Evolutionary conservation across 2,113 vertebrate genomes (phyloP), one percentile per base, ranked within the genome.

Genomic region (Excalfactoria chinensis): DNA sequence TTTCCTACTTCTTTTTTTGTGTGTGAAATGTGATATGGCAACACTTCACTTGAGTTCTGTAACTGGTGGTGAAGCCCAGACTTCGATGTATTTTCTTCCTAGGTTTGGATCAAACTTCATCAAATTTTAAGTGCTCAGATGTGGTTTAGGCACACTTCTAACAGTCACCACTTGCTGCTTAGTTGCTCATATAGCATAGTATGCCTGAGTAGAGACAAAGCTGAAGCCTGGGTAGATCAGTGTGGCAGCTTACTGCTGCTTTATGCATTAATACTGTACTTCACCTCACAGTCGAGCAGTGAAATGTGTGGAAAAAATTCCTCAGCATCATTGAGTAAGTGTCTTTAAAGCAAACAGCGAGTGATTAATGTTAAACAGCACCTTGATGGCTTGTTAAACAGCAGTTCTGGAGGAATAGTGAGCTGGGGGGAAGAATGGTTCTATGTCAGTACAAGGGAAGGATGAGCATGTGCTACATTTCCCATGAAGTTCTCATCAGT

Each of bases 151-250:
- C 68, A 73, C 88, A 71, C 46, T 93, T 71, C 75, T 79, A 88
- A 85, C 76, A 23, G 71, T 81, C 86, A 84, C 77, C 72, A 60
- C 84, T 78, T 95, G 85, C 93, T 96, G 88, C 71, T 91, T 86
- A 81, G 89, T 71, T 69, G 86, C 53, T 94, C 79, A 30, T 62
- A 2, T 67, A 76, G 62, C 64, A n/a, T 67, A 67, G 41, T 86
- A 19, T 73, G 86, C 78, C 84, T 87, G 81, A 79, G 18, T 0
- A 60, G 88, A 86, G 87, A 75, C 68, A 32, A 86, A 80, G 80
- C 87, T 90, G 76, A 83, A 34, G 20, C 77, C 80, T 55, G 78
- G 78, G 64, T 19, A 35, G 86, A 37, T 43, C 48, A 30, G 30
- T 6, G 70, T 62, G 85, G 92, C 95, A 95, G 93, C 87, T 69